Percentiles rank a stretch among this genome's conserved stretches.
These are phyloP conservation scores for Vanessa tameamea DNA, from an alignment of 1,140 invertebrate species.

Conservation along the genomic window DNA sequence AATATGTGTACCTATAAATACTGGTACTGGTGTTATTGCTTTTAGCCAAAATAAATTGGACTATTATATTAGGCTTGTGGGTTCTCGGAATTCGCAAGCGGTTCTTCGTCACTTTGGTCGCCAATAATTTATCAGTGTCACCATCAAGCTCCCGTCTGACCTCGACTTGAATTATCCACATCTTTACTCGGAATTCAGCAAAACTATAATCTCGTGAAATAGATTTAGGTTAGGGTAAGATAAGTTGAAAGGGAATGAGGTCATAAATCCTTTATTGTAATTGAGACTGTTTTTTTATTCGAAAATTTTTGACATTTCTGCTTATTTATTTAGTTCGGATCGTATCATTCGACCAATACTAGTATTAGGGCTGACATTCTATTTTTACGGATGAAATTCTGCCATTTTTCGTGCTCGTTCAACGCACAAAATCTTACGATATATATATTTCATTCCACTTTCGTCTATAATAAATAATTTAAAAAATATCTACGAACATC, in stretches of 20 bases:
- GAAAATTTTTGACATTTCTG: too few relatives aligned
- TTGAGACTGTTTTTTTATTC: too few relatives aligned
- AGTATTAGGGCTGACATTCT: too few relatives aligned
- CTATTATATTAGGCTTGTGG: slow-evolving; percentile 19
- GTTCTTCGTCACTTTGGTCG: background rate
- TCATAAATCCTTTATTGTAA: background rate
- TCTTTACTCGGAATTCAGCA: background rate
- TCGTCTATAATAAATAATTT: too few relatives aligned
- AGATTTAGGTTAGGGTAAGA: slow-evolving; percentile 3
- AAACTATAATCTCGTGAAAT: slow-evolving; percentile 5
- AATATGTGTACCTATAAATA: slow-evolving; percentile 27
- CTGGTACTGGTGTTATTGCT: slow-evolving; percentile 21
- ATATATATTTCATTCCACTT: too few relatives aligned
- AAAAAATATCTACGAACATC: too few relatives aligned
- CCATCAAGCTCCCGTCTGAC: slow-evolving; percentile 17
- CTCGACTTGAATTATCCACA: slow-evolving; percentile 12
- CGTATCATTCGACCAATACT: too few relatives aligned
- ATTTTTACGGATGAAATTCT: too few relatives aligned
- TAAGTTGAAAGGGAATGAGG: background rate
- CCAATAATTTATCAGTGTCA: slow-evolving; percentile 20
- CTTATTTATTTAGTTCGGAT: too few relatives aligned
- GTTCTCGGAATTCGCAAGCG: slow-evolving; percentile 8
- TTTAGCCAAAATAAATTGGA: slow-evolving; percentile 21
- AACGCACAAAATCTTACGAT: too few relatives aligned
- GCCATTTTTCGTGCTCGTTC: too few relatives aligned